Evolutionary conservation across 1,140 invertebrate species (phyloP), one percentile per base, ranked within the genome.

Genomic region (Globodera rostochiensis): DNA sequence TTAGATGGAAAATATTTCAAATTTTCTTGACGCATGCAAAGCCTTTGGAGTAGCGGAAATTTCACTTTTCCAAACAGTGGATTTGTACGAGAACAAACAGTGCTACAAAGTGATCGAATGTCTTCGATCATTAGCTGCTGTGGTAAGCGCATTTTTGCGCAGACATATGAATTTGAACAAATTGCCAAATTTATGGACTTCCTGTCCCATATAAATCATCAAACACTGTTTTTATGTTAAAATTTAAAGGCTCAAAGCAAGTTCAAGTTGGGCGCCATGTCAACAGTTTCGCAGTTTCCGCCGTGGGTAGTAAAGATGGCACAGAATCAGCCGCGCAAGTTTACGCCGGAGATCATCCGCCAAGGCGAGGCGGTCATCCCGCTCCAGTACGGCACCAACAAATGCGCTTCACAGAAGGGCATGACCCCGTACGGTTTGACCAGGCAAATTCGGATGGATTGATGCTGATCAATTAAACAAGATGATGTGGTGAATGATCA

Each of bases 31-130:
- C 86, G 92, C 91, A 9, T 92, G 91, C 79, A 91, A 92, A 84
- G 85, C 84, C 7, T 93, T 93, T 85, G 93, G 93, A 5, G 91
- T 93, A 4, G 91, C 92, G 81, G 90, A 92, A 70, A 91, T 91
- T 84, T 92, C 92, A 84, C 90, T 93, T n/a, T 93, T 93, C 88
- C 93, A 93, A 90, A 93, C 93, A 25, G 92, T 93, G 81, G 93
- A 93, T 88, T 88, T 93, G 49, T 93, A 92, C 87, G 93, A 93
- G 88, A 91, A 92, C 83, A 92, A 93, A 84, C 93, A 93, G 86
- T 90, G 93, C 84, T 92, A 92, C 86, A 92, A 90, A 74, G 90
- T 90, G 15, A 87, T 90, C 74, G 88, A 89, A 83, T 89, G 88
- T 79, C 85, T 89, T 36, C 84, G 88, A 19, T 83, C 86, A 15